Conservation (phyloP, 2,888 invertebrate species). For the Ormia ochracea region DNA sequence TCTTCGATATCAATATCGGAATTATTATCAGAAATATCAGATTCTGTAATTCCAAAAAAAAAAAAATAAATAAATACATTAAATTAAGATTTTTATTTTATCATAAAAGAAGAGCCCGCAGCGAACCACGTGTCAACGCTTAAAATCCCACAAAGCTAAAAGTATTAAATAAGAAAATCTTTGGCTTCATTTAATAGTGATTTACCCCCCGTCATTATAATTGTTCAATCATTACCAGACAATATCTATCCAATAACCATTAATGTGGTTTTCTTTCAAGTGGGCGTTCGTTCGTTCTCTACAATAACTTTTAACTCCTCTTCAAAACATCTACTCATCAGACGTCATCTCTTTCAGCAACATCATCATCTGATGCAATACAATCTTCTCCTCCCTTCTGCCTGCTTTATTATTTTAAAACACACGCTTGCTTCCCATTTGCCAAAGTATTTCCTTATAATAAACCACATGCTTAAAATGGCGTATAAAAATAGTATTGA, state of each 20-base stretch:
- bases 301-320: conserved; percentile 42
- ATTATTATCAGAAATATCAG: conserved; percentile 75
- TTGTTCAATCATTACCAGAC: conserved; percentile 51
- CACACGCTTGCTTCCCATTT: conserved; percentile 39
- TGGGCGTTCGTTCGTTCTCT: conserved; percentile 62
- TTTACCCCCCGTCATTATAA: conserved; percentile 26
- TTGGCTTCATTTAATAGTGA: not conserved
- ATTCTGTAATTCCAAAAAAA: conserved; percentile 65
- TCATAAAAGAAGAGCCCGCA: conserved; percentile 65
- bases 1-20: conserved; percentile 77
- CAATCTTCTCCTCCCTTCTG: not conserved
- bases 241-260: conserved; percentile 41
- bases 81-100: not conserved
- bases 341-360: not conserved
- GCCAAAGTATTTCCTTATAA: conserved; percentile 49
- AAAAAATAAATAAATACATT: not conserved
- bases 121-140: conserved; percentile 68
- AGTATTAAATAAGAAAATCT: not conserved
- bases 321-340: conserved; percentile 41
- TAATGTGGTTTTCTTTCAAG: conserved; percentile 56
- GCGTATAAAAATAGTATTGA: conserved; percentile 54
- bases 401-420: not conserved
- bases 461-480: conserved; percentile 45
- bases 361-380: conserved; percentile 23
- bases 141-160: conserved; percentile 61